These are phyloP conservation scores for Echinarachnius parma DNA, from an alignment of 53 echinoderm and acorn worm genomes.

Conservation along the genomic window DNA sequence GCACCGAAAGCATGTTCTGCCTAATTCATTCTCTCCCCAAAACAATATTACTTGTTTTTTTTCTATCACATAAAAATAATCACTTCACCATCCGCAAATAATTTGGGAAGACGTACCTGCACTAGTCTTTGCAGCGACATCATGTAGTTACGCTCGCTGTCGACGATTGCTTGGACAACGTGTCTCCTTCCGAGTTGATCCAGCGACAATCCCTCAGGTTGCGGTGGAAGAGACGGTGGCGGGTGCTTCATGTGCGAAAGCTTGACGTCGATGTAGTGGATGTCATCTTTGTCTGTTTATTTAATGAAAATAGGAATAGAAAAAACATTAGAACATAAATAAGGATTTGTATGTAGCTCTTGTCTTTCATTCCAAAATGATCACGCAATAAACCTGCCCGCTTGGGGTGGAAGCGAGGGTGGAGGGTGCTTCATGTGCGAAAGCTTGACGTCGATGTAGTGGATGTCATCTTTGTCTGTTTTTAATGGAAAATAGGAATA, in stretches of 20 bases:
- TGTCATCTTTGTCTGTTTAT: slow-evolving; percentile 80
- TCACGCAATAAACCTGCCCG: too few species aligned
- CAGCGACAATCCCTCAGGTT: slow-evolving; percentile 82
- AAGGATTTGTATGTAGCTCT: too few species aligned
- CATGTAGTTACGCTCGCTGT: slow-evolving; percentile 94
- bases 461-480: slow-evolving; percentile 90
- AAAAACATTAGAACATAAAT: background rate
- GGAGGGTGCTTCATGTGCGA: slow-evolving; percentile 89
- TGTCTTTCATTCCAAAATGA: too few species aligned
- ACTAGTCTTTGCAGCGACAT: slow-evolving; percentile 88
- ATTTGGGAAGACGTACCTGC: too few species aligned
- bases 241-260: slow-evolving; percentile 86
- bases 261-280: slow-evolving; percentile 96
- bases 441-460: slow-evolving; percentile 94
- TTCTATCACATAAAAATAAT: too few species aligned
- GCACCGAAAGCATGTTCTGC: too few species aligned
- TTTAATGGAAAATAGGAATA: background rate
- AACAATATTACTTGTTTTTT: too few species aligned
- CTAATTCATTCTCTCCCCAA: too few species aligned
- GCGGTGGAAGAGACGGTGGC: slow-evolving; percentile 88
- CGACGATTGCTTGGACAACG: slow-evolving; percentile 91
- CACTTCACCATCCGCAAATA: too few species aligned
- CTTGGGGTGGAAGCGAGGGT: slow-evolving; percentile 85
- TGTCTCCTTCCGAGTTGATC: slow-evolving; percentile 90
- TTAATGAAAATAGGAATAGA: background rate